Percentiles rank a stretch among this genome's conserved stretches.
Conservation (phyloP, 2,797 vertebrate species). For the Lepidocolaptes lacrymiger region DNA sequence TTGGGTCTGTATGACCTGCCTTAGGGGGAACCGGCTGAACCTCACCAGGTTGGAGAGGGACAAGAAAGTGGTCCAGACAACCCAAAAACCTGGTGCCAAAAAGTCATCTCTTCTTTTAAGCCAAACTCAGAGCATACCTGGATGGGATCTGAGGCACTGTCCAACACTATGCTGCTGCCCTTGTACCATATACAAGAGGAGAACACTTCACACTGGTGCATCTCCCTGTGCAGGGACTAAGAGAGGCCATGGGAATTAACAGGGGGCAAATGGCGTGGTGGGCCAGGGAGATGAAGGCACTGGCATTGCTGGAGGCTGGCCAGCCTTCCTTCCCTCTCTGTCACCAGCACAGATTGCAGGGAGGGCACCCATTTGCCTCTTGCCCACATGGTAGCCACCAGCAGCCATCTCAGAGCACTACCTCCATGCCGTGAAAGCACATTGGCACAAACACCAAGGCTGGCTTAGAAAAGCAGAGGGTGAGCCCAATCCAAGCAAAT, state of each 20-base stretch:
- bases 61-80: background rate
- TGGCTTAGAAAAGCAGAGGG: background rate
- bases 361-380: background rate
- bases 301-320: background rate
- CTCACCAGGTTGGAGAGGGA: background rate
- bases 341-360: background rate
- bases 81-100: background rate
- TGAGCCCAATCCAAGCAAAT: conserved; percentile 13
- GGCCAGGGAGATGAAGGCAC: background rate
- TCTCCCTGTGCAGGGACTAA: background rate
- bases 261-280: background rate
- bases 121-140: background rate
- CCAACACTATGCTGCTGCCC: background rate
- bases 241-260: background rate
- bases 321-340: background rate
- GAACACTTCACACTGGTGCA: background rate
- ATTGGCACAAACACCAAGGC: background rate
- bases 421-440: background rate
- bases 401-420: background rate
- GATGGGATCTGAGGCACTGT: background rate
- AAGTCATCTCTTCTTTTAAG: background rate
- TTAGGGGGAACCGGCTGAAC: background rate
- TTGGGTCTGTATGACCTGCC: rapidly evolving
- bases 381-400: background rate
- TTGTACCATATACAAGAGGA: background rate